Evolutionary conservation across 2,797 vertebrate species (phyloP), one percentile per base, ranked within the genome.

Genomic region (Tympanoctomys barrerae): DNA sequence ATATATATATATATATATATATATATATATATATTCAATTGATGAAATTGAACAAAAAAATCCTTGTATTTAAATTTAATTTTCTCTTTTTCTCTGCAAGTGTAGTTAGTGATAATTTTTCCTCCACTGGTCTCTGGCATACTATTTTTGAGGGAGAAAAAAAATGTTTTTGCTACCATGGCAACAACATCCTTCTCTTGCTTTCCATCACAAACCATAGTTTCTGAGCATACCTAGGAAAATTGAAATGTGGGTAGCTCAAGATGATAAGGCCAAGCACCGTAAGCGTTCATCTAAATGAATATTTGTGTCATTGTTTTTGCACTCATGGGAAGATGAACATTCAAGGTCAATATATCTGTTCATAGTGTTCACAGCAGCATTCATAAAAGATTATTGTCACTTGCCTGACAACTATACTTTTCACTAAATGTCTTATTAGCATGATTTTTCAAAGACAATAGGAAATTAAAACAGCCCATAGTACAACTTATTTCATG

Each of bases 81-180:
- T 97, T 96, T 92, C 66, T 91, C 71, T 94, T 97, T 97, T 96
- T 92, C 66, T 91, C 71, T 94, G 83, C 71, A 95, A 97, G 80
- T 92, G 78, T 73, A 94, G 94, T 97, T 97, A 97, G 94, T 71
- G 94, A 95, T 93, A 85, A 97, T 96, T 97, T 89, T 87, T 36
- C 0, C 54, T 95, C 90, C 70, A 90, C 85, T 98, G 83, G 71
- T 98, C 89, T 97, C 96, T 98, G 98, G 98, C 96, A 98, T 97
- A 94, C 94, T 97, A 97, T 97, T 98, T 98, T 98, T 97, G 96
- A 97, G 97, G 95, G 89, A 97, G 97, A 84, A 97, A 97, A 97
- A 97, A 97, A 96, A 98, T 98, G 96, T 97, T 98, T 98, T 97
- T 98, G 98, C 98, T 98, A 97, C 98, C 98, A 98, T 98, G 97